These are phyloP conservation scores for Therioaphis trifolii DNA, from an alignment of 2,888 invertebrate genomes.

Conservation along the genomic window DNA sequence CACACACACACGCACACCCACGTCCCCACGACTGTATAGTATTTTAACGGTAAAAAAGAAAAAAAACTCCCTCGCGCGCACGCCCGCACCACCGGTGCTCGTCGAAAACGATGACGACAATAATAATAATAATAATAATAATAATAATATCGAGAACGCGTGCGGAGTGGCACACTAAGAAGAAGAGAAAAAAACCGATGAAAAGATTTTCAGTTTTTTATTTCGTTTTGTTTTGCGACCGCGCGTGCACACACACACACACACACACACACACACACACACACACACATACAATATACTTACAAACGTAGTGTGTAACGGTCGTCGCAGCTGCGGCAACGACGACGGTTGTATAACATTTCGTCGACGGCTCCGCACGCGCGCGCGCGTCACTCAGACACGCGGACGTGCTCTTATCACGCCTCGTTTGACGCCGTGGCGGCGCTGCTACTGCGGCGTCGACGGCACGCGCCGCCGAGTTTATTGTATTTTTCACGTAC, in stretches of 20 bases:
- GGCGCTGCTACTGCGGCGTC: too few relatives aligned
- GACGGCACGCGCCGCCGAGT: too few relatives aligned
- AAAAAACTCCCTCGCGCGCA: neutral
- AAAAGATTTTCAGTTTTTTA: conserved; percentile 15
- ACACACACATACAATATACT: too few relatives aligned
- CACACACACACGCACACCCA: too few relatives aligned
- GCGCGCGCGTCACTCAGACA: neutral
- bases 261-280: too few relatives aligned
- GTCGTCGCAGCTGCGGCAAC: conserved; percentile 40
- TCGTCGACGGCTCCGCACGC: neutral
- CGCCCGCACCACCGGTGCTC: too few relatives aligned
- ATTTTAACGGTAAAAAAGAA: conserved; percentile 52
- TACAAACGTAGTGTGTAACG: conserved; percentile 33
- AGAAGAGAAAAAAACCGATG: neutral
- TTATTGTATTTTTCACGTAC: too few relatives aligned
- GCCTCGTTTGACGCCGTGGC: conserved; percentile 24
- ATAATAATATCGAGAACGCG: neutral
- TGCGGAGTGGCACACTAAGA: neutral
- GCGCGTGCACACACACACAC: neutral
- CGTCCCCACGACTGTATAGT: too few relatives aligned
- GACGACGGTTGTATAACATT: neutral
- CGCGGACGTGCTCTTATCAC: conserved; percentile 31
- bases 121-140: neutral
- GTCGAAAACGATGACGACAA: neutral
- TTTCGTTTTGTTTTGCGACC: neutral